Conservation (phyloP, 2,888 invertebrate genomes). For the Thysanoteuthis rhombus region DNA sequence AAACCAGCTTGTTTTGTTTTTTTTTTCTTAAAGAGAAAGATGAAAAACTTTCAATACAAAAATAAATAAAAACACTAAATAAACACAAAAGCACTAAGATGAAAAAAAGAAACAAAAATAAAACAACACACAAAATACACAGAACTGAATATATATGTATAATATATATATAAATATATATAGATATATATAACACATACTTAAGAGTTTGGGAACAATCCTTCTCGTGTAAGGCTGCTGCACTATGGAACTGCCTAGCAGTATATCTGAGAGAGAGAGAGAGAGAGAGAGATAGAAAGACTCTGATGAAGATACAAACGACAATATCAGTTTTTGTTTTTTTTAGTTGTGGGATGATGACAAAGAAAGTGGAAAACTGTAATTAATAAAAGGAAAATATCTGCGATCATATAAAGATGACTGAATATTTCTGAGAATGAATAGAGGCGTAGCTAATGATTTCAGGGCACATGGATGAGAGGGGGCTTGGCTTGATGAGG, state of each 20-base stretch:
- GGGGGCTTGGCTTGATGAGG: too few species aligned
- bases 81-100: neutral
- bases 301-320: too few species aligned
- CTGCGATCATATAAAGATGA: too few species aligned
- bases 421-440: too few species aligned
- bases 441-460: too few species aligned
- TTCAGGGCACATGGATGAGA: too few species aligned
- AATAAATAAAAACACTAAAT: neutral
- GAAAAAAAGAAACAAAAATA: neutral
- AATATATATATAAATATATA: constrained; percentile 12
- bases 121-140: neutral
- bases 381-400: too few species aligned
- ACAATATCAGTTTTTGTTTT: too few species aligned
- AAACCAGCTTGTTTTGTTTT: too few species aligned
- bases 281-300: neutral
- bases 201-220: neutral
- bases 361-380: too few species aligned
- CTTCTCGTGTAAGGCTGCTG: neutral
- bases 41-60: neutral
- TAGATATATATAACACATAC: neutral
- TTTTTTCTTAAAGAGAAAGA: neutral
- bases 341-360: too few species aligned
- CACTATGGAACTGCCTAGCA: constrained; percentile 12
- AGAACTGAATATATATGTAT: neutral
- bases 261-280: neutral